Base-by-base conservation (phyloP, 2,888 invertebrate genomes). In the Prenolepis imparis region DNA sequence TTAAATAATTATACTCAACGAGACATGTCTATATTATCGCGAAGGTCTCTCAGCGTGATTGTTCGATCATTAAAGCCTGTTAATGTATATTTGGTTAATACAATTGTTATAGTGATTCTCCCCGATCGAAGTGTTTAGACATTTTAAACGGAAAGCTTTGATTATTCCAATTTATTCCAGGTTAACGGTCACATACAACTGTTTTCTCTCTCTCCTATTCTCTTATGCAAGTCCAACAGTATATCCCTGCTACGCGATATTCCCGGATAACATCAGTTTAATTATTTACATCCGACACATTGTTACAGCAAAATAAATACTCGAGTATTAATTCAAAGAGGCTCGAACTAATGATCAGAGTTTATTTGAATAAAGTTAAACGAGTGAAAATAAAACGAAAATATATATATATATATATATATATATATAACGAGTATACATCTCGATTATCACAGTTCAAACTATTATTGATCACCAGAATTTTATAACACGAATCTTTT, bases 131-230 rank as follows among this genome's bases (percentile, higher is more conserved):
- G 39, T 9, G 6, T 52, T 48, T 48, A 8, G 39, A 44, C 24
- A 67, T 24, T 44, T 44, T 18, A 44, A 72, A n/a, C 28, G n/a
- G 6, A 1, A 63, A 63, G 12, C 12, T 0, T 5, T 3, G n/a
- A 32, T 36, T 36, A 41, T 73, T 63, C 24, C 24, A 32, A 72
- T 36, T 21, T 72, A 72, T 28, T 73, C 24, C 18, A 61, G 11
- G 28, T 63, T 41, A 44, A 44, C 24, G 8, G 41, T 32, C 28
- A 39, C 9, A 21, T 1, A 5, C 5, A 39, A 73, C 41, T 12
- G 6, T 11, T 44, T n/a, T 74, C 21, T 63, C 15, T 44, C 15
- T 72, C 21, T 74, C n/a, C 12, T 59, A 41, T 18, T 73, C 39
- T 73, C 28, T 63, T 64, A 74, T 28, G 11, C 2, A 59, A 57